phyloP scores from a whole-genome alignment of 2,888 invertebrate genomes.

The Julus scandinavius region DNA sequence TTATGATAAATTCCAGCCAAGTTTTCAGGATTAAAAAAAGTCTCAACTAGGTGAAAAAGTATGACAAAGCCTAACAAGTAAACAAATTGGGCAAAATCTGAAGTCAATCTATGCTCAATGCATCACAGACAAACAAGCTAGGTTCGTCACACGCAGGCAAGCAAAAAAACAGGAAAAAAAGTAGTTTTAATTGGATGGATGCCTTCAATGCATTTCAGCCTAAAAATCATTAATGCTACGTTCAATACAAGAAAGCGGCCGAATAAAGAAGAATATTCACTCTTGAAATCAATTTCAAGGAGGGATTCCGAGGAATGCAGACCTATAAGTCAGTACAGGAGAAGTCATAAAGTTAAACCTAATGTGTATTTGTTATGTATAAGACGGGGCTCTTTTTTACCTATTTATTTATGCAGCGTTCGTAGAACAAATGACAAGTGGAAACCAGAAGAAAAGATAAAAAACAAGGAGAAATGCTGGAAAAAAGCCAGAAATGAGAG shows the following conservation, averaged over 20 bases:
- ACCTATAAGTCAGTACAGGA: conserved; percentile 21
- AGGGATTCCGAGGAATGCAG: conserved; percentile 24
- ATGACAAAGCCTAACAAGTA: not conserved
- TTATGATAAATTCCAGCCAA: too few relatives aligned
- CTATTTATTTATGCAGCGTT: conserved; percentile 33
- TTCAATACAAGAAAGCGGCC: not conserved
- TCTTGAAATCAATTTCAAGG: conserved; percentile 25
- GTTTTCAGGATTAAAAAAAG: too few relatives aligned
- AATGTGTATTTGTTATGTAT: conserved; percentile 4
- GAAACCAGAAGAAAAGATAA: not conserved
- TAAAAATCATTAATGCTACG: conserved; percentile 15
- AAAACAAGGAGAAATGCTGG: not conserved
- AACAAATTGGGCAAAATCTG: too few relatives aligned
- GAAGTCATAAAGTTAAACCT: conserved; percentile 33
- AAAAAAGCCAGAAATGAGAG: conserved; percentile 5
- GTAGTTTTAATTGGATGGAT: conserved; percentile 4
- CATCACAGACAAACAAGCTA: not conserved
- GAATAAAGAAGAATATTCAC: conserved; percentile 11
- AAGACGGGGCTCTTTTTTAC: not conserved
- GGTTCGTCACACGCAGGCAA: not conserved
- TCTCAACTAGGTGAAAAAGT: not conserved
- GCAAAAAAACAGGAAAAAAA: not conserved
- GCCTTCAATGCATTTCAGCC: not conserved
- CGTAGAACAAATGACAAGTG: conserved; percentile 33
- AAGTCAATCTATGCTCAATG: not conserved